phyloP scores from a whole-genome alignment of 2,888 invertebrate species.

The Meteorus cinctellus region DNA sequence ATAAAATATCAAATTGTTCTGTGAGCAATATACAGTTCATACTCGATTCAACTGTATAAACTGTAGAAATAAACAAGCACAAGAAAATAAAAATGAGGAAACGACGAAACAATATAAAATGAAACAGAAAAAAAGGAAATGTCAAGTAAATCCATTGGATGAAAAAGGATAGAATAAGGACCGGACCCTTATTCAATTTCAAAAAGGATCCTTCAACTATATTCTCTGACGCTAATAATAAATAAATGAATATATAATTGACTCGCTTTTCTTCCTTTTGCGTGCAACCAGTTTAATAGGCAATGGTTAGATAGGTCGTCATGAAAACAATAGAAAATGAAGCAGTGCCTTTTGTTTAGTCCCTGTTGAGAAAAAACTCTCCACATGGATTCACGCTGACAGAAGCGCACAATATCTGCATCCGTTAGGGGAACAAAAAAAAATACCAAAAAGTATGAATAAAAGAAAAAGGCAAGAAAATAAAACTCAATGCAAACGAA shows the following conservation, averaged over 20 bases:
- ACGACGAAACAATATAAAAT: neutral
- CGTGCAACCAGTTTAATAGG: neutral
- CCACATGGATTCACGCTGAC: neutral
- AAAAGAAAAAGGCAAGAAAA: neutral
- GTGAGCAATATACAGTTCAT: neutral
- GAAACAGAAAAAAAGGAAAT: neutral
- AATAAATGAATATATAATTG: neutral
- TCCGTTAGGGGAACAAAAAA: neutral
- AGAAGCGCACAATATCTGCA: constrained; percentile 9
- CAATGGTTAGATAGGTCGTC: neutral
- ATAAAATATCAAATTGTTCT: neutral
- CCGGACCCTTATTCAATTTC: neutral
- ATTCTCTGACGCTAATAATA: neutral
- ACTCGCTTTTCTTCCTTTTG: constrained; percentile 5
- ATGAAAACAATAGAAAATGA: neutral
- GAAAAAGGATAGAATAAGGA: neutral
- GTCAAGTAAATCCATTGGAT: neutral
- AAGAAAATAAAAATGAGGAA: neutral
- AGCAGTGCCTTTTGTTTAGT: constrained; percentile 5
- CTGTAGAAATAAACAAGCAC: neutral
- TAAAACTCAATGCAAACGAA: neutral
- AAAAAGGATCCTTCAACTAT: neutral
- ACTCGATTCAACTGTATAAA: neutral
- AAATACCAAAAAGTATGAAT: neutral
- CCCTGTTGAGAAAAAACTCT: neutral